Base-by-base conservation (phyloP, 1,140 invertebrate species). In the Apis florea region DNA sequence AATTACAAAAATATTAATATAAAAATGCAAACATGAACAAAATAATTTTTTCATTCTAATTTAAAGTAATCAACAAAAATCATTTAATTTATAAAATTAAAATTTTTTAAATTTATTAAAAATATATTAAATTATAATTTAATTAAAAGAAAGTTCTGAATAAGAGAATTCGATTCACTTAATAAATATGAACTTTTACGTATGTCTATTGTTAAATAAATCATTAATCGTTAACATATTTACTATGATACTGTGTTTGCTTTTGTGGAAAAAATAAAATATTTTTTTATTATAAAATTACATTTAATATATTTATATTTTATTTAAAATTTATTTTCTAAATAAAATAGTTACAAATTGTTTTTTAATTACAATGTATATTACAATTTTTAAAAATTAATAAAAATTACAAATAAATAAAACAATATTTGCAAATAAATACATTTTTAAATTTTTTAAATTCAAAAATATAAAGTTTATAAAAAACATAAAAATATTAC, bases 351-450 rank as follows among this genome's bases (percentile, higher is more conserved):
- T 78, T 69, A 13, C 40, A 69, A 53, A 40, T 51, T 58, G 11
- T 69, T 61, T 26, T 61, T 0, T 56, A 17, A 31, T 66, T 51
- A 24, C 47, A 66, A 66, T 11, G 19, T 8, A 15, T 51, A 51
- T 11, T 21, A 0, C 15, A 47, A 53, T 58, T 77, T 58, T 68
- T 47, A 56, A 67, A 21, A 69, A 1, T 5, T 15, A n/a, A 11
- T 31, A 10, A 21, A 75, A 75, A 21, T 74, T 49, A 40, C 26
- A 75, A 64, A 21, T 31, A 19, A 15, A 31, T 75, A 75, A 64
- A 19, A 24, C 49, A 47, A 59, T 78, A 47, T 58, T 40, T 69
- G 8, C 19, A 31, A 56, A 17, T 49, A 31, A 73, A 47, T 13
- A 47, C 49, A 24, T 47, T 70, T 70, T 26, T 17, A 24, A 31